Evolutionary conservation across 1,140 invertebrate genomes (phyloP).

Genomic region (Aphelenchoides avenae): DNA sequence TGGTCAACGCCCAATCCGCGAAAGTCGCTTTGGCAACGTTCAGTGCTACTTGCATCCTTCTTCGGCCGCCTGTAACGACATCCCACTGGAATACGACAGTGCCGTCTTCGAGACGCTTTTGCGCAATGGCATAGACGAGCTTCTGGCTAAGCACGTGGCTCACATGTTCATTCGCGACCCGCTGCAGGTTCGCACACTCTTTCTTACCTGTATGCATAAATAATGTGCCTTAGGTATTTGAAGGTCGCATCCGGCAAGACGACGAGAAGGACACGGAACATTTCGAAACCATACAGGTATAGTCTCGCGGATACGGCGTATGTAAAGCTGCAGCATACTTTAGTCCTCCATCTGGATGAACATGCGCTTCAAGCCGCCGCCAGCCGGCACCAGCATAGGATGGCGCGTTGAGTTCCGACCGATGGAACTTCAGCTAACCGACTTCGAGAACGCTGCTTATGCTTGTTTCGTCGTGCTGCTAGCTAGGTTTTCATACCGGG

Average conservation of each 20-base stretch:
- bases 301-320: no score
- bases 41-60: slow-evolving; percentile 87
- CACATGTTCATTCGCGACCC: slow-evolving; percentile 98
- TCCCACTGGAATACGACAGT: slow-evolving; percentile 79
- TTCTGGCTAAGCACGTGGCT: slow-evolving; percentile 86
- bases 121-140: slow-evolving; percentile 67
- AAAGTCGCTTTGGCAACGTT: slow-evolving; percentile 95
- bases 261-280: slow-evolving; percentile 91
- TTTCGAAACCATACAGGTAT: slow-evolving; percentile 98
- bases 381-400: slow-evolving; percentile 75
- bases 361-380: slow-evolving; percentile 88
- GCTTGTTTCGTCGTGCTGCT: slow-evolving; percentile 96
- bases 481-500: no score
- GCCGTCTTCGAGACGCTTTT: slow-evolving; percentile 75
- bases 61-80: slow-evolving; percentile 84
- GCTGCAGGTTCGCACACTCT: slow-evolving; percentile 67
- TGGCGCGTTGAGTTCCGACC: slow-evolving; percentile 99
- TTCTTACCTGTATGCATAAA: slow-evolving; percentile 2
- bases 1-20: no score
- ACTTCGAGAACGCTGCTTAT: slow-evolving; percentile 98
- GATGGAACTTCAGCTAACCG: slow-evolving; percentile 90
- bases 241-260: slow-evolving; percentile 89
- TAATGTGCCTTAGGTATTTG: slow-evolving; percentile 70
- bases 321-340: no score
- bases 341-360: slow-evolving; percentile 99